Base-by-base conservation (phyloP, 2,888 invertebrate genomes). In the Terebella lapidaria region DNA sequence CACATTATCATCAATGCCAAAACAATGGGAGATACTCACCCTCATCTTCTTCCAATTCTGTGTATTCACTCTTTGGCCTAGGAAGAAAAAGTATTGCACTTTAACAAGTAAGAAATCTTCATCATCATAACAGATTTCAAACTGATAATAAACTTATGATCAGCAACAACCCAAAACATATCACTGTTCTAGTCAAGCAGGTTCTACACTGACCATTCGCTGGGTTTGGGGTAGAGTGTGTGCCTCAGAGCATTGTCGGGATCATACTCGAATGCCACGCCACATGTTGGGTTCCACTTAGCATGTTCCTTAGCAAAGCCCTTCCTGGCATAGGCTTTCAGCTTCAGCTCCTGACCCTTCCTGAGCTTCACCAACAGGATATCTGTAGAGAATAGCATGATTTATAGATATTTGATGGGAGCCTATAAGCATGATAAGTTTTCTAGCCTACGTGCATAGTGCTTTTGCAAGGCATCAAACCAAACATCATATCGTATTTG, bases 281-380 rank as follows among this genome's bases (percentile, higher is more conserved):
- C 96, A 55, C 93, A 92, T 0, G 99, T 99, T 2, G 99, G 99
- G 83, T 97, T 99, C 99, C 99, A 99, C 81, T 99, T 99, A 0
- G 99, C 99, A 83, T 99, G 99, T 79, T 99, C 99, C 77, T 67
- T 67, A 0, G 96, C 94, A 83, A 94, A 94, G 3, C 84, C 83
- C 84, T 99, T 99, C 74, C 96, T 94, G 0, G 97, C 99, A 83
- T 93, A 97, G 1, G 96, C 97, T 71, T 91, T 85, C 60, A 97
- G 83, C 79, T 94, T 95, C 46, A 99, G 81, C 78, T 95, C 95
- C 79, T 99, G 97, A 0, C 96, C 88, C 77, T 88, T 87, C 51
- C 89, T 83, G 47, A 89, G 78, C 73, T 89, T 89, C 0, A 88
- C 87, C 66, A 89, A 87, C 53, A 88, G 75, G 70, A 89, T 70